A percentile compares a stretch with the other conserved stretches of the same genome.
These are phyloP conservation scores for Microcebus tavaratra DNA, from an alignment of 2,113 vertebrate genomes.

Conservation along the genomic window DNA sequence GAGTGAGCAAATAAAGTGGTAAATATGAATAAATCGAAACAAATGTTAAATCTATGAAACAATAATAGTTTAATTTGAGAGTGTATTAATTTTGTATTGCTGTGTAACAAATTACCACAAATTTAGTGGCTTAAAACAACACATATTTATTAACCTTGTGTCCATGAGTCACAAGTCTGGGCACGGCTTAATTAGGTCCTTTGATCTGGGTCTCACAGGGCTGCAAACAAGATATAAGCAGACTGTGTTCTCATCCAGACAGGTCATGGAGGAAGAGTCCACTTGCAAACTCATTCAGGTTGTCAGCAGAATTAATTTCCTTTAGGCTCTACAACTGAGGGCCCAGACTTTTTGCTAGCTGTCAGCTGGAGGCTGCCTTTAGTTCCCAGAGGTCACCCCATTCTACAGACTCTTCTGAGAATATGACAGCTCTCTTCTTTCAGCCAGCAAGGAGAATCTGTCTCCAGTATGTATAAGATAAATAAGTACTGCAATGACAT, in stretches of 20 bases:
- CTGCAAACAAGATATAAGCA: background rate
- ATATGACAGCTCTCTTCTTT: background rate
- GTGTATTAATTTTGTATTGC: background rate
- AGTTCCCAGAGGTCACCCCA: background rate
- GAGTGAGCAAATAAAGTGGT: background rate
- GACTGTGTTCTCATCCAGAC: background rate
- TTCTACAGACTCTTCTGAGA: background rate
- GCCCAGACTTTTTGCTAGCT: background rate
- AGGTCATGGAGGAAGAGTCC: background rate
- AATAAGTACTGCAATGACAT: background rate
- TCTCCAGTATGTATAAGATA: background rate
- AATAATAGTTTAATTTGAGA: background rate
- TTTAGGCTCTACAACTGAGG: background rate
- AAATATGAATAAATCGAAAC: background rate
- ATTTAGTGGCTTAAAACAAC: background rate
- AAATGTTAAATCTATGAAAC: background rate
- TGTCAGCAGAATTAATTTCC: background rate
- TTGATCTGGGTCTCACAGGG: background rate
- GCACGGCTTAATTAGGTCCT: background rate
- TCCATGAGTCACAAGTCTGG: background rate
- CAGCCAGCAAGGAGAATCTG: background rate
- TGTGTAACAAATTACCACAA: background rate
- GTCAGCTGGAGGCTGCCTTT: background rate
- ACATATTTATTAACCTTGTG: background rate
- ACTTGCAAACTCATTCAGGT: background rate